A percentile compares a stretch with the other conserved stretches of the same genome.
Conservation (phyloP, 2,797 vertebrate species). For the Sternotherus odoratus region DNA sequence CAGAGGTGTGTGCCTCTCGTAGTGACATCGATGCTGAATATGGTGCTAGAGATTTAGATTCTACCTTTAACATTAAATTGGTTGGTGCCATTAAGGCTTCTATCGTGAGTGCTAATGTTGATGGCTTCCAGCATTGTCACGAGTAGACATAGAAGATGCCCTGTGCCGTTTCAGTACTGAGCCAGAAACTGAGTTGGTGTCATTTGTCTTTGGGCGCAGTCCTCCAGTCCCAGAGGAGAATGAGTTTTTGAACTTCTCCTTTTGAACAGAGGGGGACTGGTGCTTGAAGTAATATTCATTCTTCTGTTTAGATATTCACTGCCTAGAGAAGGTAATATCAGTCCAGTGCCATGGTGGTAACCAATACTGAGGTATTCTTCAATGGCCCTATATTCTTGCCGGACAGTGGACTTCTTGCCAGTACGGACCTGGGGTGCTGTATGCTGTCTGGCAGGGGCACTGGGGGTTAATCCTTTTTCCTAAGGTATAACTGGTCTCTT, state of each 20-base stretch:
- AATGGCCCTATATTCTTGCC: not conserved
- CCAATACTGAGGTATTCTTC: not conserved
- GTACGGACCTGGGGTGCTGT: not conserved
- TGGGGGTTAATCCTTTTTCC: not conserved
- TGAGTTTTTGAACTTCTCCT: not conserved
- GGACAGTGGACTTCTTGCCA: not conserved
- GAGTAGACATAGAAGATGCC: not conserved
- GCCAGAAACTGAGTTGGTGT: not conserved
- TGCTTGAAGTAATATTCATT: not conserved
- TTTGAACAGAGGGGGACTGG: not conserved
- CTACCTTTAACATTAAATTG: not conserved
- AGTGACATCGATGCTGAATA: not conserved
- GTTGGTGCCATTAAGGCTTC: not conserved
- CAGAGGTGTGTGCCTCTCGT: not conserved
- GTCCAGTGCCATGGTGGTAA: not conserved
- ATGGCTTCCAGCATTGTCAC: not conserved
- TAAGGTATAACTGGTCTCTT: not conserved
- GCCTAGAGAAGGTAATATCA: not conserved
- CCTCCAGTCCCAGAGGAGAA: not conserved
- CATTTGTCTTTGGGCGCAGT: no score
- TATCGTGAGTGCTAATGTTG: not conserved
- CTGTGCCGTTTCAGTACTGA: not conserved
- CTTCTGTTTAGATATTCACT: not conserved
- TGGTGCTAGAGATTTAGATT: not conserved
- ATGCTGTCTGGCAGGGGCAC: not conserved